Conservation (phyloP, 2,797 vertebrate species). For the Taeniopygia guttata region DNA sequence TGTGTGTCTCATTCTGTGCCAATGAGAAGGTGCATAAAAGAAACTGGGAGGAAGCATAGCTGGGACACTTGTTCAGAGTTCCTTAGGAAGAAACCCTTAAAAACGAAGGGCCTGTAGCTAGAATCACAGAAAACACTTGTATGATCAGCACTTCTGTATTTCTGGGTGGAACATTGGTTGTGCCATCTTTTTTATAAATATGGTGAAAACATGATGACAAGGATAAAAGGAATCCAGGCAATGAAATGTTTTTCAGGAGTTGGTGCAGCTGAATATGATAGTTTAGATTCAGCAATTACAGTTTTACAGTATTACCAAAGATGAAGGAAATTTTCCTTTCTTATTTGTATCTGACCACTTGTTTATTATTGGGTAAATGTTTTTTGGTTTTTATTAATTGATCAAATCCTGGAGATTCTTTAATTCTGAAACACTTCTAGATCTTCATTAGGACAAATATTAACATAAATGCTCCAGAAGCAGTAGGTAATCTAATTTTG, state of each 20-base stretch:
- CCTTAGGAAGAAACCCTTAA: neutral
- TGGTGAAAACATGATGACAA: neutral
- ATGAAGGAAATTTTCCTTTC: neutral
- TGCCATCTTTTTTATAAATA: neutral
- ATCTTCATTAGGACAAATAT: neutral
- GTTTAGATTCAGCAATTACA: neutral
- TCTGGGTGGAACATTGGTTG: neutral
- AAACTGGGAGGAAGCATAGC: neutral
- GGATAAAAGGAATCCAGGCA: neutral
- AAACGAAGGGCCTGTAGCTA: rapidly evolving
- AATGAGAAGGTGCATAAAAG: neutral
- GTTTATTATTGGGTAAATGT: neutral
- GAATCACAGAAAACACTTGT: neutral
- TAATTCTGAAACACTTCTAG: neutral
- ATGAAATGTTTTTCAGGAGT: neutral
- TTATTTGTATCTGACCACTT: neutral
- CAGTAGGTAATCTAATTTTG: neutral
- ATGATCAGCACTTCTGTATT: neutral
- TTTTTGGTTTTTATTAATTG: neutral
- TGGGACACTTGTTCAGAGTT: neutral
- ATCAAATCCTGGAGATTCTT: neutral
- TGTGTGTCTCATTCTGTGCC: neutral
- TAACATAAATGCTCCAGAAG: neutral
- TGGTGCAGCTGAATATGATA: neutral
- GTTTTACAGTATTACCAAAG: neutral